Conservation (phyloP, 2,888 invertebrate species). For the Agelastica alni region DNA sequence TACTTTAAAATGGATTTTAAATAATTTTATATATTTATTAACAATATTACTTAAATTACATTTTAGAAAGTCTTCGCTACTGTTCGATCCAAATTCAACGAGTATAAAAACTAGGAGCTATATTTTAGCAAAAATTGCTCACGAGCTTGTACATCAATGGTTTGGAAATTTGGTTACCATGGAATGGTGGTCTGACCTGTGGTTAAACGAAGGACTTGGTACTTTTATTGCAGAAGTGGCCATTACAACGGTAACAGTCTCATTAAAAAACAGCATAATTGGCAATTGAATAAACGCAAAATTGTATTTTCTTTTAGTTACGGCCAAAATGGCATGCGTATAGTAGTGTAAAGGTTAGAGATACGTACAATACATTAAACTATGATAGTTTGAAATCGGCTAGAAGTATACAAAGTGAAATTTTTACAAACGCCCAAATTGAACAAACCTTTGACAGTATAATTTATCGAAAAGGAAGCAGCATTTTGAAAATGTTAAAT, state of each 20-base stretch:
- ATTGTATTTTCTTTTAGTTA: slow-evolving; percentile 54
- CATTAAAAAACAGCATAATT: neutral
- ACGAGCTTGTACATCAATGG: slow-evolving; percentile 78
- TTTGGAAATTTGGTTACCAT: slow-evolving; percentile 74
- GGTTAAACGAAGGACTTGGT: slow-evolving; percentile 78
- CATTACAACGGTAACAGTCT: slow-evolving; percentile 58
- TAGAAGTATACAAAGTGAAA: slow-evolving; percentile 60
- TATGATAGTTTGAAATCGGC: slow-evolving; percentile 62
- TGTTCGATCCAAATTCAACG: slow-evolving; percentile 60
- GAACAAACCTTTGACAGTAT: slow-evolving; percentile 63
- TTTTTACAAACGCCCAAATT: slow-evolving; percentile 62
- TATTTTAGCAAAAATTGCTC: slow-evolving; percentile 62
- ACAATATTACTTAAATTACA: neutral
- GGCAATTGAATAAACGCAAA: neutral
- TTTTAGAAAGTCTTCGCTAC: slow-evolving; percentile 63
- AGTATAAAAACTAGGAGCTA: slow-evolving; percentile 52
- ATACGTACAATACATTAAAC: slow-evolving; percentile 62
- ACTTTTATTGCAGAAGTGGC: slow-evolving; percentile 64
- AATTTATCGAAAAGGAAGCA: slow-evolving; percentile 57
- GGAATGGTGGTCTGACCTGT: slow-evolving; percentile 72
- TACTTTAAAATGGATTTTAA: slow-evolving; percentile 22
- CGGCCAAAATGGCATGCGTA: slow-evolving; percentile 63
- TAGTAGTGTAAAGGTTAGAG: slow-evolving; percentile 59
- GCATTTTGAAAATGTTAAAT: slow-evolving; percentile 65
- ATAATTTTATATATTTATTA: slow-evolving; percentile 2